Evolutionary conservation across 2,113 vertebrate species (phyloP).

Genomic region (Cariama cristata): DNA sequence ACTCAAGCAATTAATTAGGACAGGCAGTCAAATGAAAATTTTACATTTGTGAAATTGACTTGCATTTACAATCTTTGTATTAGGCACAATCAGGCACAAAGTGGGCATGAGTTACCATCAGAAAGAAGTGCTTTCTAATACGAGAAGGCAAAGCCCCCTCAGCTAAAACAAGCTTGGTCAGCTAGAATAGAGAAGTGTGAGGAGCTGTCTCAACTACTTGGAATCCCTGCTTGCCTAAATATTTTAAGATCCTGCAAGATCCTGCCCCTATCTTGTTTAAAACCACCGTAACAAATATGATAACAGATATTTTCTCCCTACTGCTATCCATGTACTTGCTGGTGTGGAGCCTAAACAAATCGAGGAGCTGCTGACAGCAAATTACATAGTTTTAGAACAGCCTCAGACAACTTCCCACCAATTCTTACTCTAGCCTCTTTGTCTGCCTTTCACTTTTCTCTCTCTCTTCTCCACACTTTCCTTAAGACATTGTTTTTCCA

Average conservation of each 20-base stretch:
- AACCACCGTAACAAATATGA: not conserved
- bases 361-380: no score
- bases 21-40: not conserved
- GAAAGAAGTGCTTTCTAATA: not conserved
- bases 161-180: not conserved
- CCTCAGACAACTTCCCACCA: not conserved
- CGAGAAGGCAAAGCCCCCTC: not conserved
- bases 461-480: not conserved
- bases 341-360: no score
- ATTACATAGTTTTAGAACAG: no score
- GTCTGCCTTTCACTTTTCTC: not conserved
- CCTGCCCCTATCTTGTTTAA: not conserved
- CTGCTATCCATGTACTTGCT: not conserved
- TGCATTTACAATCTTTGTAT: not conserved
- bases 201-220: not conserved
- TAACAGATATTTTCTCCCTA: not conserved
- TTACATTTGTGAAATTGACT: not conserved
- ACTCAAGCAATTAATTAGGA: constrained; percentile 4
- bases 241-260: not conserved
- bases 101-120: fast-evolving
- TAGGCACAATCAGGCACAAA: not conserved
- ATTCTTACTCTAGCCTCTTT: not conserved
- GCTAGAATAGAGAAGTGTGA: not conserved
- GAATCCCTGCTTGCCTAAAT: not conserved
- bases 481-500: not conserved